Percentiles rank a stretch among this genome's conserved stretches.
These are phyloP conservation scores for Otis tarda DNA, from an alignment of 2,113 vertebrate species.

Conservation along the genomic window DNA sequence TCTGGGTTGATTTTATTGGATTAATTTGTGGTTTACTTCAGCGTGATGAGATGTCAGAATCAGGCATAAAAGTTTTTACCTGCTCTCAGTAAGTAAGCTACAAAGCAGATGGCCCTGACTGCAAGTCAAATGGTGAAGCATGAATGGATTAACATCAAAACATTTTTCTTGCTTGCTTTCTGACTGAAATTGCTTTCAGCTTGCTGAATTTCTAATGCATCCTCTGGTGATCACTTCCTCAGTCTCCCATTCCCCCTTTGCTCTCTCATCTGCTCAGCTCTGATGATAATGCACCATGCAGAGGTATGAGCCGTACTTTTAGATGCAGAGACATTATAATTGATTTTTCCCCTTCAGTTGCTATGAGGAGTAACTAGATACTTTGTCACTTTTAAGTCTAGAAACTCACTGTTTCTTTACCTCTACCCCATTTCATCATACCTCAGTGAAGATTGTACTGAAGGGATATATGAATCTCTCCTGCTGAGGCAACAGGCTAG, in stretches of 20 bases:
- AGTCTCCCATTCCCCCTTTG: neutral
- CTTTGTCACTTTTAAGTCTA: slow-evolving; percentile 51
- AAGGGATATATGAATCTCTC: neutral
- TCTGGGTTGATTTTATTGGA: neutral
- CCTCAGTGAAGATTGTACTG: neutral
- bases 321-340: slow-evolving; percentile 41
- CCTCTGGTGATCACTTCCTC: neutral
- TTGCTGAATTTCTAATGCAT: slow-evolving; percentile 36
- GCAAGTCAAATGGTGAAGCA: slow-evolving; percentile 11
- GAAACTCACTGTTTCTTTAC: slow-evolving; percentile 36
- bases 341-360: slow-evolving; percentile 13
- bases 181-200: slow-evolving; percentile 37
- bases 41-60: neutral
- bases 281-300: slow-evolving; percentile 15
- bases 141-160: slow-evolving; percentile 47
- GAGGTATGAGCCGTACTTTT: slow-evolving; percentile 34
- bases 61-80: neutral
- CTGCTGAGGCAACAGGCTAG: slow-evolving; percentile 39
- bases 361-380: slow-evolving; percentile 1
- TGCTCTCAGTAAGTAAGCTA: neutral
- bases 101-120: neutral
- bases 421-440: slow-evolving; percentile 50
- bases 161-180: slow-evolving; percentile 21
- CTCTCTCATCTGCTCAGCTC: neutral
- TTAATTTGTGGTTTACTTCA: neutral